Conservation (phyloP, 2,797 vertebrate species). For the Karalla daura region DNA sequence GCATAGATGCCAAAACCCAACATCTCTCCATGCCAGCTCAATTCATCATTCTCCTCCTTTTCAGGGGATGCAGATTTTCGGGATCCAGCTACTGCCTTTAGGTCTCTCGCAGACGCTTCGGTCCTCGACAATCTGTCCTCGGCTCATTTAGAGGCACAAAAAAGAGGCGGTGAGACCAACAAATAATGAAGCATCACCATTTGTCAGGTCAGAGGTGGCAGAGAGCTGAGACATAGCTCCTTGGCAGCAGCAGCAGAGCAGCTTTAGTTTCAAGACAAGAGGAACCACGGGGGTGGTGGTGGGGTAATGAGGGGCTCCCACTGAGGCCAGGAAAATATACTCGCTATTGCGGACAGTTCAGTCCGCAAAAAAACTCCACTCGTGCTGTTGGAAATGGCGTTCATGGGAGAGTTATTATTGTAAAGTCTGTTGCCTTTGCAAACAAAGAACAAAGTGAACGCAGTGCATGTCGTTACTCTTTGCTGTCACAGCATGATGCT, state of each 20-base stretch:
- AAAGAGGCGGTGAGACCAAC: conserved; percentile 32
- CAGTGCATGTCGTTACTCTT: background rate
- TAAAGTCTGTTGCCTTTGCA: background rate
- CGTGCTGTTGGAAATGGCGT: background rate
- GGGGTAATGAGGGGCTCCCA: background rate
- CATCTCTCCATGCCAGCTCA: background rate
- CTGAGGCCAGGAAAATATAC: conserved; percentile 14
- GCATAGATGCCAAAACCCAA: background rate
- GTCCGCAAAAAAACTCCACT: background rate
- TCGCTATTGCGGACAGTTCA: background rate
- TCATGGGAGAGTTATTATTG: background rate
- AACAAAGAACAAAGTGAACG: background rate
- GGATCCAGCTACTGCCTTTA: background rate
- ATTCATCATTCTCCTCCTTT: conserved; percentile 12
- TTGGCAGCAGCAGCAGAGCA: conserved; percentile 30
- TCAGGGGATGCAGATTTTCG: background rate
- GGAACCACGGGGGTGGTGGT: background rate
- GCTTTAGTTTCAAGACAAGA: conserved; percentile 20
- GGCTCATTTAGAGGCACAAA: conserved; percentile 29
- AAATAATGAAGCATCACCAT: conserved; percentile 45
- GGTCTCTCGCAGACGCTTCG: conserved; percentile 21
- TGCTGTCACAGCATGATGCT: background rate
- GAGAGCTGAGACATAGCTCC: conserved; percentile 18
- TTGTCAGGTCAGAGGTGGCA: conserved; percentile 37
- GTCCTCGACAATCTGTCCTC: conserved; percentile 37